Evolutionary conservation across 2,113 vertebrate genomes (phyloP).

Genomic region (Laterallus jamaicensis): DNA sequence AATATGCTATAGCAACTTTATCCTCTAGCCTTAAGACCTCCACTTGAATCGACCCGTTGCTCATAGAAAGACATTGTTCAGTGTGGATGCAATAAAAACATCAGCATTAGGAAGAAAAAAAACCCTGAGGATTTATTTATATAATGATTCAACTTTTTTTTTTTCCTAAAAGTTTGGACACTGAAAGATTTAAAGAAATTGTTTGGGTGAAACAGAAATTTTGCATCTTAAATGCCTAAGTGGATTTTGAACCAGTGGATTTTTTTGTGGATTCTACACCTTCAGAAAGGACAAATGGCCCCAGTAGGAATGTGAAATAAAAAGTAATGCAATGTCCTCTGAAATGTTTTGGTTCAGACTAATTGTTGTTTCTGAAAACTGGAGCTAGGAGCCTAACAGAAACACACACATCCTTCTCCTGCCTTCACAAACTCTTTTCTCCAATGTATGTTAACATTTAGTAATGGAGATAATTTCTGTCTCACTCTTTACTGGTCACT

Average conservation of each 20-base stretch:
- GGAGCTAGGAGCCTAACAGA: background rate
- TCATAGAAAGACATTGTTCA: conserved; percentile 47
- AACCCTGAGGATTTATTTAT: background rate
- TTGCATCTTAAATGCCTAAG: background rate
- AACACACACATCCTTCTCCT: background rate
- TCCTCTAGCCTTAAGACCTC: conserved; percentile 54
- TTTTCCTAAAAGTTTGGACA: background rate
- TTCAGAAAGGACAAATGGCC: background rate
- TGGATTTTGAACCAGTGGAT: background rate
- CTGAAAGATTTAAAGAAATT: background rate
- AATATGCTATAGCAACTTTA: conserved; percentile 57
- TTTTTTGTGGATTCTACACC: background rate
- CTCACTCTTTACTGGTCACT: background rate
- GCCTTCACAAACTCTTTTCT: background rate
- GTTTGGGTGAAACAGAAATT: background rate
- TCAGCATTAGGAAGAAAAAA: background rate
- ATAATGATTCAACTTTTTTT: background rate
- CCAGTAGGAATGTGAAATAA: background rate
- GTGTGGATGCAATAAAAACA: conserved; percentile 54
- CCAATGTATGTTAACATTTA: background rate
- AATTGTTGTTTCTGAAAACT: background rate
- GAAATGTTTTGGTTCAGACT: background rate
- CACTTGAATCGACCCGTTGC: background rate
- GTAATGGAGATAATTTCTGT: background rate
- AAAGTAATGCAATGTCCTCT: background rate